phyloP scores from a whole-genome alignment of 2,888 invertebrate genomes.

The Lasioglossum villosulum region DNA sequence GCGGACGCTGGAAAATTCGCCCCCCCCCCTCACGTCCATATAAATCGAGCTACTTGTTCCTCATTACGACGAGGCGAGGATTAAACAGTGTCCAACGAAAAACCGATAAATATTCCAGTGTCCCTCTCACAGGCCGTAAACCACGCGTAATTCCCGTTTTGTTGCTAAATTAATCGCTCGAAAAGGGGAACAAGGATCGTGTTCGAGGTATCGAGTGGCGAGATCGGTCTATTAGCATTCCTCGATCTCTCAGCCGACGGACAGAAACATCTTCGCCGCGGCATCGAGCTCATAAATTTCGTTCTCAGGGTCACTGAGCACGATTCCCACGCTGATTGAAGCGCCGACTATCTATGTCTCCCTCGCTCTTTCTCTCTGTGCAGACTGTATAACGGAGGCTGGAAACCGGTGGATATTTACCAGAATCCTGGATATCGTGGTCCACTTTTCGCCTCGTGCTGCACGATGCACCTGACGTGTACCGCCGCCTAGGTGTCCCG shows the following conservation, averaged over 20 bases:
- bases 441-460: conserved; percentile 65
- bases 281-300: conserved; percentile 54
- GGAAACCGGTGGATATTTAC: conserved; percentile 45
- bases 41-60: conserved; percentile 9
- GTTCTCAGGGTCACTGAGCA: conserved; percentile 52
- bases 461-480: conserved; percentile 61
- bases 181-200: not conserved
- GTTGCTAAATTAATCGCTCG: not conserved
- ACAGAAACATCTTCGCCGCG: conserved; percentile 16
- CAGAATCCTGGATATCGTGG: conserved; percentile 64
- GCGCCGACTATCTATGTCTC: not conserved
- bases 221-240: conserved; percentile 35
- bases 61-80: not conserved
- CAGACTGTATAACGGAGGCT: conserved; percentile 52
- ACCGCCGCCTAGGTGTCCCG: conserved; percentile 19
- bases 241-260: conserved; percentile 1
- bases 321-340: conserved; percentile 68
- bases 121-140: not conserved
- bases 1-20: not conserved
- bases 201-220: conserved; percentile 8
- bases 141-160: not conserved
- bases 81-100: conserved; percentile 11
- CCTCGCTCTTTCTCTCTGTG: not conserved
- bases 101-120: not conserved
- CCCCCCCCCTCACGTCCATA: not conserved